A percentile compares a stretch with the other conserved stretches of the same genome.
Evolutionary conservation across 2,113 vertebrate species (phyloP).

Genomic region (Steatornis caripensis): DNA sequence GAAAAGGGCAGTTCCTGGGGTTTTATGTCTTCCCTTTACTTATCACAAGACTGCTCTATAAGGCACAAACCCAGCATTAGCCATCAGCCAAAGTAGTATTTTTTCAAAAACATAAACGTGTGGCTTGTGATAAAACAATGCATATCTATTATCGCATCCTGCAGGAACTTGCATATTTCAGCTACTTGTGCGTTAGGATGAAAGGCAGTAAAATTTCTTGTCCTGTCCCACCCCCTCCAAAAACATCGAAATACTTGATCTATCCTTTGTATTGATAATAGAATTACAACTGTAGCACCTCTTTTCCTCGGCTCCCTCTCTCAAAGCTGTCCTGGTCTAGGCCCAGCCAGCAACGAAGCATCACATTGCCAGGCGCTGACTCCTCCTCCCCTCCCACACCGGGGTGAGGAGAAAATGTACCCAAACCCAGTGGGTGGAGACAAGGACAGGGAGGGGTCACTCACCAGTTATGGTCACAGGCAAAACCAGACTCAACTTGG

Average conservation of each 20-base stretch:
- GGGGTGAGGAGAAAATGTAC: too few relatives aligned
- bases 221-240: accelerated
- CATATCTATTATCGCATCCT: neutral
- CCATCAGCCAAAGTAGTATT: neutral
- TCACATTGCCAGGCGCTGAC: too few relatives aligned
- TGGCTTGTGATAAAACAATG: neutral
- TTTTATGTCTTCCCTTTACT: neutral
- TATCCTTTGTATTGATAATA: neutral
- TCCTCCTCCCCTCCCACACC: too few relatives aligned
- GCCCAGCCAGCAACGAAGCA: too few relatives aligned
- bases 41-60: neutral
- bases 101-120: neutral
- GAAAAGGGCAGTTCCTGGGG: neutral
- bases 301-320: neutral
- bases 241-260: neutral
- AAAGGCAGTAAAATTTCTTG: neutral
- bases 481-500: too few relatives aligned
- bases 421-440: too few relatives aligned
- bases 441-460: too few relatives aligned
- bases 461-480: too few relatives aligned
- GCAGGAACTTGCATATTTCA: neutral
- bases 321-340: too few relatives aligned
- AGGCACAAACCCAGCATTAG: neutral
- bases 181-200: neutral
- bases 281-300: neutral